Evolutionary conservation across 2,888 invertebrate species (phyloP).

Genomic region (Sphaerophoria rueppellii): DNA sequence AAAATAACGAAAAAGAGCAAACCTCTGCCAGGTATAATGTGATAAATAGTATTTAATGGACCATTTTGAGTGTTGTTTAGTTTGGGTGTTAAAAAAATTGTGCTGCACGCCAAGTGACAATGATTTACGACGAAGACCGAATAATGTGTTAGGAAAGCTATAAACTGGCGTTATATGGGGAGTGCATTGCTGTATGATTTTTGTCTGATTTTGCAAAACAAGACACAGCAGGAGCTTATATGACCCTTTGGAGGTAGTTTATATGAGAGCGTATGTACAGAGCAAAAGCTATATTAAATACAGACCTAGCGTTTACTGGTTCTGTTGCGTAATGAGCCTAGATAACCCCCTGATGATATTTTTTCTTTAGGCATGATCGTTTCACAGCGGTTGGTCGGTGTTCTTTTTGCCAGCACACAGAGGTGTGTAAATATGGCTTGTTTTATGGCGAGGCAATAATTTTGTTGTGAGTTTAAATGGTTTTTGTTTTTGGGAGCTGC

Average conservation of each 20-base stretch:
- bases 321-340: constrained; percentile 54
- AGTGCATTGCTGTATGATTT: constrained; percentile 8
- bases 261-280: constrained; percentile 6
- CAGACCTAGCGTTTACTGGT: constrained; percentile 7
- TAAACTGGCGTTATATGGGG: constrained; percentile 1
- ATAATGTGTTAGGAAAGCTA: constrained; percentile 56
- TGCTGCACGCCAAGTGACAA: constrained; percentile 48
- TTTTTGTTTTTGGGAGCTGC: constrained; percentile 37
- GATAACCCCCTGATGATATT: constrained; percentile 29
- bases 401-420: neutral
- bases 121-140: constrained; percentile 61
- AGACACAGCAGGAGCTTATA: constrained; percentile 54
- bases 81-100: constrained; percentile 26
- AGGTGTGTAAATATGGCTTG: constrained; percentile 45
- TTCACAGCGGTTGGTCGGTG: constrained; percentile 50
- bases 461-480: constrained; percentile 25
- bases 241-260: constrained; percentile 51
- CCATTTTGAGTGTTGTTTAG: constrained; percentile 57
- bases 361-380: constrained; percentile 37
- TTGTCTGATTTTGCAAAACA: constrained; percentile 19
- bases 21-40: constrained; percentile 24
- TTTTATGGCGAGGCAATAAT: constrained; percentile 12
- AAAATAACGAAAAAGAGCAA: neutral
- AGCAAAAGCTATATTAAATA: neutral
- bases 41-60: constrained; percentile 60